Conservation (phyloP, 1,140 invertebrate species). For the Berghia stephanieae region DNA sequence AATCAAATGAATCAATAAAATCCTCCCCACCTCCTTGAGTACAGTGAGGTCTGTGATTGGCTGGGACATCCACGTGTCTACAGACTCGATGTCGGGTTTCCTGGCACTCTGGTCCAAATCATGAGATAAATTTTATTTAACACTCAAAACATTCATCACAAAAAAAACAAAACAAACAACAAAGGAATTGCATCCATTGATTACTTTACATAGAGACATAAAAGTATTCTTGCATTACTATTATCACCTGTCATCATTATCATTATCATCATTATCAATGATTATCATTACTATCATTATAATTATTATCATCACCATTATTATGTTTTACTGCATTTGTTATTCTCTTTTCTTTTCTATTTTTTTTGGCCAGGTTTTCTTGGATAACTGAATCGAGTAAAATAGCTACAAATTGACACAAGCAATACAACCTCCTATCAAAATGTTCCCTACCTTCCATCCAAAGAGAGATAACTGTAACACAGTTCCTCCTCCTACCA, state of each 20-base stretch:
- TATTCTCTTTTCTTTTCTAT: too few species aligned
- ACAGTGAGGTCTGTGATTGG: conserved; percentile 72
- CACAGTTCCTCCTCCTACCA: conserved; percentile 5
- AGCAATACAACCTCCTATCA: too few species aligned
- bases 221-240: too few species aligned
- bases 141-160: background rate
- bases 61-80: conserved; percentile 42
- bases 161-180: background rate
- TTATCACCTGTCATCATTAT: too few species aligned
- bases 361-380: too few species aligned
- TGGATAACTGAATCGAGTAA: too few species aligned
- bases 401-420: too few species aligned
- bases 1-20: too few species aligned
- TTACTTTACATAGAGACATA: too few species aligned
- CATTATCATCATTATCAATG: background rate
- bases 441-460: background rate
- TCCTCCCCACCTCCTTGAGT: conserved; percentile 72
- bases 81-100: conserved; percentile 13
- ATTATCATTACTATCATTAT: background rate
- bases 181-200: too few species aligned
- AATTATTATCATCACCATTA: too few species aligned
- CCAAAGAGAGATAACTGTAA: conserved; percentile 14
- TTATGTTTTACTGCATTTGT: too few species aligned
- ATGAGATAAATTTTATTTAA: background rate
- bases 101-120: conserved; percentile 24